Percentiles rank a stretch among this genome's conserved stretches.
Conservation (phyloP, 2,888 invertebrate species). For the Branchellion lobata region DNA sequence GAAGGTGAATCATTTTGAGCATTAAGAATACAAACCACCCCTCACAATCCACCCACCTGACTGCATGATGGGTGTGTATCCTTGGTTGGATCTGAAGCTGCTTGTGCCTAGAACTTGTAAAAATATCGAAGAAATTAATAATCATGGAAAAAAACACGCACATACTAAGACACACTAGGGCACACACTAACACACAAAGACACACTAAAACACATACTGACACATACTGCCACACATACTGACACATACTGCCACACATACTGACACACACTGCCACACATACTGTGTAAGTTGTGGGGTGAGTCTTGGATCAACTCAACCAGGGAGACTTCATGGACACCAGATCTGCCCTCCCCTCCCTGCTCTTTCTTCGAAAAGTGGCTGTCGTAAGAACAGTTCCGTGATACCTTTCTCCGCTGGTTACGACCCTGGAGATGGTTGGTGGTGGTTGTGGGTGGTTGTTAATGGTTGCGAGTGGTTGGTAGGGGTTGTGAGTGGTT, state of each 20-base stretch:
- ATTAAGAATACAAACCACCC: not conserved
- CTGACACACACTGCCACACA: not conserved
- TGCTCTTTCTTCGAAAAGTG: conserved; percentile 25
- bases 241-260: no score
- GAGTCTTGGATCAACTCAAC: conserved; percentile 33
- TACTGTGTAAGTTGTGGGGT: conserved; percentile 30
- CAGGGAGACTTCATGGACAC: conserved; percentile 9
- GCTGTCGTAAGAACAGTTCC: not conserved
- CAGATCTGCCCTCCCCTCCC: conserved; percentile 9
- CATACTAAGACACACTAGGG: no score
- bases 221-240: no score
- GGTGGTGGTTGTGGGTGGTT: no score
- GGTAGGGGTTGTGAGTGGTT: no score
- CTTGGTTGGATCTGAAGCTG: not conserved
- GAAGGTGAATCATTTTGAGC: no score
- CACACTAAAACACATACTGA: no score
- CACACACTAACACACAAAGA: no score
- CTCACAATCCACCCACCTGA: not conserved
- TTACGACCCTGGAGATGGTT: not conserved
- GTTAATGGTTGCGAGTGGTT: no score
- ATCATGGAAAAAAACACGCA: no score
- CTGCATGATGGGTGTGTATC: not conserved
- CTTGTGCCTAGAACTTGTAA: not conserved
- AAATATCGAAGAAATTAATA: no score
- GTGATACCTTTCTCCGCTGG: not conserved